Evolutionary conservation across 2,888 invertebrate genomes (phyloP).

Genomic region (Epirrhoe tristata): DNA sequence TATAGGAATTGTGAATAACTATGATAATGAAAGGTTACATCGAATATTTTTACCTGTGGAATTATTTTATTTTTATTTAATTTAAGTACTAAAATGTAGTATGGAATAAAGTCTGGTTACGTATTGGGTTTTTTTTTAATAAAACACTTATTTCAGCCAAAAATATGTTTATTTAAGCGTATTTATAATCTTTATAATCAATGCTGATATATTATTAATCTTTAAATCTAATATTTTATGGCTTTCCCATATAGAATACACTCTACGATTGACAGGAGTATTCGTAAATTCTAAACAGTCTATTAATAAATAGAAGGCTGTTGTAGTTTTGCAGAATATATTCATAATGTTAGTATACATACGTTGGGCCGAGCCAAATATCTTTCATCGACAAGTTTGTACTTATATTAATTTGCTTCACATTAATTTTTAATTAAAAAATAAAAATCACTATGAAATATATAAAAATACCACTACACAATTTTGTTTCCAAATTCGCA

Average conservation of each 20-base stretch:
- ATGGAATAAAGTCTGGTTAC: constrained; percentile 44
- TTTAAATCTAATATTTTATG: constrained; percentile 81
- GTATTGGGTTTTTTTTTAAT: constrained; percentile 50
- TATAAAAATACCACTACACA: constrained; percentile 79
- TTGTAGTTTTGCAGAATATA: constrained; percentile 61
- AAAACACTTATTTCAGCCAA: constrained; percentile 79
- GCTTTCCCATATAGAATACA: constrained; percentile 73
- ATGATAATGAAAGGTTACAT: not conserved
- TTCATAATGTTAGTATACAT: constrained; percentile 66
- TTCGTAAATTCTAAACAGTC: constrained; percentile 60
- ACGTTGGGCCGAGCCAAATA: constrained; percentile 70
- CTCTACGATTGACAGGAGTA: constrained; percentile 62
- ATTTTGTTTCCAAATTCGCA: constrained; percentile 74
- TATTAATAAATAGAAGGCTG: constrained; percentile 52
- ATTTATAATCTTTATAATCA: constrained; percentile 85
- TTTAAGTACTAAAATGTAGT: constrained; percentile 39
- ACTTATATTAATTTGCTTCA: constrained; percentile 72
- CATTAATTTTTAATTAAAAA: constrained; percentile 62
- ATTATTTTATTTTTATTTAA: constrained; percentile 40
- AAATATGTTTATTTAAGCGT: constrained; percentile 86
- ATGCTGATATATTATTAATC: constrained; percentile 84
- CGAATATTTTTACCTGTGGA: not conserved
- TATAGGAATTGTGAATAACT: not conserved
- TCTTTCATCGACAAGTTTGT: constrained; percentile 72
- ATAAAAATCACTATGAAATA: constrained; percentile 67